Evolutionary conservation across 2,113 vertebrate genomes (phyloP), one percentile per base, ranked within the genome.

Genomic region (Sinosuthora webbiana): DNA sequence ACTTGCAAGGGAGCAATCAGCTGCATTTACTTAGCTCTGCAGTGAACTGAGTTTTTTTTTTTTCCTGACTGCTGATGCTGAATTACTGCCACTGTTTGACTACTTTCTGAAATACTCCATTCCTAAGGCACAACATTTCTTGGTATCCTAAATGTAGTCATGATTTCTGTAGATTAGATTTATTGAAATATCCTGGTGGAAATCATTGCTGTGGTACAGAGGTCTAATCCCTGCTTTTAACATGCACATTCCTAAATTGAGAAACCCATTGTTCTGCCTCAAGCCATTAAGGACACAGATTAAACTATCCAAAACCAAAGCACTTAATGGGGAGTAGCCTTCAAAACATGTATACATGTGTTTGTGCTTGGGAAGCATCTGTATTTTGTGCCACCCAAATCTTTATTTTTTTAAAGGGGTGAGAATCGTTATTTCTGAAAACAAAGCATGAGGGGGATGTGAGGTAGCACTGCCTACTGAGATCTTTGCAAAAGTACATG

Each of bases 191-290:
- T 60, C 25, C 39, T 37, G 52, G 33, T 68, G 71, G 49, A 90
- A 59, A 44, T 60, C 75, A 14, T 33, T 80, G 47, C 68, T 57
- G 65, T 68, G 59, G 59, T 80, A 24, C 13, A n/a, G 71, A 81
- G 10, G 27, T 93, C 60, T n/a, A n/a, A 74, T 50, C 52, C 42
- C 24, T 56, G 68, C 17, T 81, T 93, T 85, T 45, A 74, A 57
- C 56, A 67, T 1, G 23, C 56, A 47, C 35, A 44, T 63, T 90
- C 64, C 76, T 85, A 52, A 52, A 56, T n/a, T 88, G 67, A 85
- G 79, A 87, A 85, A 77, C 20, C 39, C 64, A 53, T 94, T 95
- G 85, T 90, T 94, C 60, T 86, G 85, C 44, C 52, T 90, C 41
- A 64, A 78, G 71, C 35, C 47, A 78, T 59, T 6, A 41, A 86